Base-by-base conservation (phyloP, 2,888 invertebrate species). In the Synergus japonicus region DNA sequence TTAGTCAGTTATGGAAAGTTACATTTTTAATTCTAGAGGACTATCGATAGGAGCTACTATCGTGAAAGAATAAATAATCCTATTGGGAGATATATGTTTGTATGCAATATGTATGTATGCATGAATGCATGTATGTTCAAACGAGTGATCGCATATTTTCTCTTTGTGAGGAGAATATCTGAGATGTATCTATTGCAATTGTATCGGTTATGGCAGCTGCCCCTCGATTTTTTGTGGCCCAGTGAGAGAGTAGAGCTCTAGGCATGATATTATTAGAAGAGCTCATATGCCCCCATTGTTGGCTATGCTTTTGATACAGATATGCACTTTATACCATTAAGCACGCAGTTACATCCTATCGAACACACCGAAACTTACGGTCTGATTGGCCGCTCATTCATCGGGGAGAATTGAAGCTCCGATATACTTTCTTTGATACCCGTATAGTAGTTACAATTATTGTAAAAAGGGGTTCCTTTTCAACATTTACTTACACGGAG, bases 191-290 rank as follows among this genome's bases (percentile, higher is more conserved):
- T 78, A 73, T 43, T 85, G 86, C 88, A 90, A 90, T 91, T 90
- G 90, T 90, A 89, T 90, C 90, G 87, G 87, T 88, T 88, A 85
- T 86, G 80, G 84, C 81, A 86, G 89, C 91, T 90, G 90, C 88
- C 84, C 85, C 83, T 83, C 83, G 83, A 84, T 86, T 88, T 83
- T 83, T 82, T 83, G 78, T 82, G 81, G 85, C 80, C 76, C 80
- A 80, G 79, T 82, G 80, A 82, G 86, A 82, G 81, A 73, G 77
- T 76, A 79, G 79, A 80, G 84, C 85, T 84, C 81, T 79, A 83
- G 83, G 85, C 87, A 87, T 86, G 88, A 89, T 90, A 88, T 89
- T 89, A 87, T 84, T 84, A 81, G 85, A 89, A 89, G 89, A 88
- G 90, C 89, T 90, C 86, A 85, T 87, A 87, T 87, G 87, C 85